Percentiles rank a stretch among this genome's conserved stretches.
Conservation (phyloP, 1,140 invertebrate genomes). For the Olivierus martensii region DNA sequence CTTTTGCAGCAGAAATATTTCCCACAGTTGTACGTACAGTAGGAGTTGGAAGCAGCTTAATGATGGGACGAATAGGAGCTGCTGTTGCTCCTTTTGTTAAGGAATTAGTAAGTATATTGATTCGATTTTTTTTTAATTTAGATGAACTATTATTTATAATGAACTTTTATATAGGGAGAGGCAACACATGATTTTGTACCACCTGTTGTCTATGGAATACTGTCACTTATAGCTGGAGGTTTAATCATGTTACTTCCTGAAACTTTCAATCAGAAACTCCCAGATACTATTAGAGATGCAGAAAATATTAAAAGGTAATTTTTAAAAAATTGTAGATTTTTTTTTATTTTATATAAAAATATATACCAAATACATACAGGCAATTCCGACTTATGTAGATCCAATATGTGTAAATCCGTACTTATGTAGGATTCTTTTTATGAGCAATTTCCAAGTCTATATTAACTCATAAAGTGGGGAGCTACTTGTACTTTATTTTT, state of each 20-base stretch:
- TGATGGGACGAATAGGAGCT: conserved; percentile 78
- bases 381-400: too few relatives aligned
- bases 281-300: conserved; percentile 59
- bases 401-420: too few relatives aligned
- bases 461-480: too few relatives aligned
- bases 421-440: too few relatives aligned
- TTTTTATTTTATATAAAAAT: too few relatives aligned
- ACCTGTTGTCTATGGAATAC: conserved; percentile 65
- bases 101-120: conserved; percentile 11
- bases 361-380: too few relatives aligned
- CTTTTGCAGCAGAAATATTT: conserved; percentile 19
- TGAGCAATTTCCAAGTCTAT: too few relatives aligned
- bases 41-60: conserved; percentile 76
- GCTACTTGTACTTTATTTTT: too few relatives aligned
- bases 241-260: conserved; percentile 69
- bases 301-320: conserved; percentile 28
- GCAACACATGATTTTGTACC: conserved; percentile 37
- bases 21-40: conserved; percentile 75
- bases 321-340: not conserved
- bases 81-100: conserved; percentile 79
- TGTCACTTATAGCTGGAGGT: conserved; percentile 64
- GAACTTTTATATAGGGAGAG: conserved; percentile 1
- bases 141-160: not conserved
- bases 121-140: not conserved
- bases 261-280: conserved; percentile 64